Evolutionary conservation across 2,113 vertebrate species (phyloP).

Genomic region (Crotalus horridus): DNA sequence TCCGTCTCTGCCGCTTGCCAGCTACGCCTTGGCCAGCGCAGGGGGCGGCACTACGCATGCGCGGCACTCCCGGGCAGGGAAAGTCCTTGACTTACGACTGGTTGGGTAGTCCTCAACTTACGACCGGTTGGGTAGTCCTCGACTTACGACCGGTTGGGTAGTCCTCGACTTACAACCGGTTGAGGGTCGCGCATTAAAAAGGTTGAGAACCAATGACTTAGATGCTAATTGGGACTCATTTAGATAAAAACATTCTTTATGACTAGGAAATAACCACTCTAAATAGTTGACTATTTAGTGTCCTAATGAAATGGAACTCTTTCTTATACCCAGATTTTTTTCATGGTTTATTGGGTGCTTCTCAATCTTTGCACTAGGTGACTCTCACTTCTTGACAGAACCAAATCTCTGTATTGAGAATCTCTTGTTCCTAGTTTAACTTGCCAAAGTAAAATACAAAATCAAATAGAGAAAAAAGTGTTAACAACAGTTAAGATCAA

Average conservation of each 20-base stretch:
- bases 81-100: too few species aligned
- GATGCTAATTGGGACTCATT: background rate
- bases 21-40: too few species aligned
- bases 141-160: too few species aligned
- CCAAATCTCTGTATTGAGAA: background rate
- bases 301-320: background rate
- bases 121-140: too few species aligned
- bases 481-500: background rate
- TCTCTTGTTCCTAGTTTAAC: background rate
- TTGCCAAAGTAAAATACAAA: background rate
- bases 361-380: background rate
- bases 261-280: background rate
- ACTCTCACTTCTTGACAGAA: background rate
- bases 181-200: too few species aligned
- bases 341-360: background rate
- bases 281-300: background rate
- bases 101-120: too few species aligned
- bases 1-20: too few species aligned
- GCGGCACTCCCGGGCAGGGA: too few species aligned
- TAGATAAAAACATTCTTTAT: background rate
- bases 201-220: background rate
- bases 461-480: background rate
- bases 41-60: too few species aligned
- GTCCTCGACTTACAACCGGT: too few species aligned
- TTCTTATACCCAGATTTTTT: background rate